Base-by-base conservation (phyloP, 2,888 invertebrate species). In the Elegia similella region DNA sequence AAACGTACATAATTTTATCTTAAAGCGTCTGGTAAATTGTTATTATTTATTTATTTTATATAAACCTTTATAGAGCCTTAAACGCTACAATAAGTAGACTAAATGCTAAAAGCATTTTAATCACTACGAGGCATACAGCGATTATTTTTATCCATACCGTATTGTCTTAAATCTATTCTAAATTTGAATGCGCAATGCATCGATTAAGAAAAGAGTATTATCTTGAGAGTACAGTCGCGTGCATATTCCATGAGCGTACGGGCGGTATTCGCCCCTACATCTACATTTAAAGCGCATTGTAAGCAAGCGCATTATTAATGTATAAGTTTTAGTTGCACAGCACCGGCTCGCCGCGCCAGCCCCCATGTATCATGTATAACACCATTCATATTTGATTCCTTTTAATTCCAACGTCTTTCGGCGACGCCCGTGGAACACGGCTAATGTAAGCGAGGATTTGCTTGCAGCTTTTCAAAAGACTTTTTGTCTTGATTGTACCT, bases 271-370 rank as follows among this genome's bases (percentile, higher is more conserved):
- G 75, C 79, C 76, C 72, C 74, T 79, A 82, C 83, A 88, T 88
- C 88, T 88, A 91, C 90, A 90, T 89, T 90, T 91, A 89, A 89
- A 91, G 90, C 88, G 86, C 89, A 90, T 90, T 88, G 90, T 89
- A 90, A 91, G 88, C 89, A 90, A 88, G 82, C 78, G 82, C 83
- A 90, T 91, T 91, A 90, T 86, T 89, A 90, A 91, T 90, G 90
- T 86, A 90, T 83, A 87, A 86, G 84, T 87, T 90, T 89, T 88
- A 90, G 90, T 88, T 82, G 81, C 84, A 82, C 83, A 84, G 85
- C 78, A 78, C 76, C 72, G 82, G 82, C 80, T 83, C 82, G 81
- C 80, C 82, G 77, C 78, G 75, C 77, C 78, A 82, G 79, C 86
- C 84, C 23, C 87, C 88, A 89, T 89, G 80, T 80, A 86, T 86